Evolutionary conservation across 2,113 vertebrate genomes (phyloP).

Genomic region (Callocephalon fimbriatum): DNA sequence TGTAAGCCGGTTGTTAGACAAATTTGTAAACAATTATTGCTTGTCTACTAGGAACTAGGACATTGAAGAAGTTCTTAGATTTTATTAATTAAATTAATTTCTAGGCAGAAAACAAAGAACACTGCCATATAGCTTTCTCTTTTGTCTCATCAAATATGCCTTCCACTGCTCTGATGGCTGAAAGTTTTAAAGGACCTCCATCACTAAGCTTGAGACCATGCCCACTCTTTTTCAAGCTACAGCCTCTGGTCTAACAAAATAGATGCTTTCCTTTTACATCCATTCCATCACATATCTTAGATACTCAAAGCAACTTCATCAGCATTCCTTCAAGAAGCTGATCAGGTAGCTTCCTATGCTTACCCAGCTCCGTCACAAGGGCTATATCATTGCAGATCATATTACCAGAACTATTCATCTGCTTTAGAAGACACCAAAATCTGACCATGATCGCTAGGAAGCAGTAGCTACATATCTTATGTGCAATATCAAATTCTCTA

Average conservation of each 20-base stretch:
- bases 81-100: conserved; percentile 66
- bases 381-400: not conserved
- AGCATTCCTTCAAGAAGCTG: not conserved
- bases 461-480: not conserved
- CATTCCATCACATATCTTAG: not conserved
- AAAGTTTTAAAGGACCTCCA: not conserved
- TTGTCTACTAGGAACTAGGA: conserved; percentile 63
- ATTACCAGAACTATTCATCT: not conserved
- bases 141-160: not conserved
- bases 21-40: conserved; percentile 74
- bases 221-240: not conserved
- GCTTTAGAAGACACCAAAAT: not conserved
- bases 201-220: not conserved
- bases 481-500: not conserved
- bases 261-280: not conserved
- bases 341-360: not conserved
- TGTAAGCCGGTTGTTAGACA: conserved; percentile 59
- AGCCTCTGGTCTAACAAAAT: not conserved
- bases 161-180: not conserved
- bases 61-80: conserved; percentile 34
- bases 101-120: conserved; percentile 15
- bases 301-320: not conserved
- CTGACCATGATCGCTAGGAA: accelerated
- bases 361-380: not conserved
- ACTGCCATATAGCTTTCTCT: not conserved